A percentile compares a stretch with the other conserved stretches of the same genome.
phyloP scores from a whole-genome alignment of 2,113 vertebrate species.

The Carassius carassius region DNA sequence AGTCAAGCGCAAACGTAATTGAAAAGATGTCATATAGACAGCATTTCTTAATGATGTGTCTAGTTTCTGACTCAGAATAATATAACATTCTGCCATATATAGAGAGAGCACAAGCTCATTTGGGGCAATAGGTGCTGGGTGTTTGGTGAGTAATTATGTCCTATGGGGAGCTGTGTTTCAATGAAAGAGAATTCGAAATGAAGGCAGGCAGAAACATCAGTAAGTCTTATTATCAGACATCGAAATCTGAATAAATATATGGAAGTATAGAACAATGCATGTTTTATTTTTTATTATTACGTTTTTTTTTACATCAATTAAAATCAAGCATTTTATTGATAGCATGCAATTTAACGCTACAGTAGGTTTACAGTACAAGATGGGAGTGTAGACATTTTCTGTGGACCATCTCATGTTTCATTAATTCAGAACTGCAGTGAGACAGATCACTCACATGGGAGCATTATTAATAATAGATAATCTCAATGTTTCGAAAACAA shows the following conservation, averaged over 20 bases:
- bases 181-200: conserved; percentile 65
- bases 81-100: conserved; percentile 34
- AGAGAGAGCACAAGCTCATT: conserved; percentile 46
- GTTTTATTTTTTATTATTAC: not conserved
- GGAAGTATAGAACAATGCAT: not conserved
- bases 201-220: conserved; percentile 47
- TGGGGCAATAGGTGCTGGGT: conserved; percentile 53
- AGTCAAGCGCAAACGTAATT: conserved; percentile 15
- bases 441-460: conserved; percentile 47
- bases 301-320: not conserved
- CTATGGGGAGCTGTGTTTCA: conserved; percentile 60
- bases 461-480: conserved; percentile 53
- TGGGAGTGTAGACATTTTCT: not conserved
- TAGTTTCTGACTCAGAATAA: conserved; percentile 35
- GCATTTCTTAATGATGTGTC: conserved; percentile 46
- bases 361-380: conserved; percentile 31
- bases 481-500: conserved; percentile 53
- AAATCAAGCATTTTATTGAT: conserved; percentile 32
- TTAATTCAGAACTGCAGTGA: conserved; percentile 44
- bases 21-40: conserved; percentile 25
- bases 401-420: conserved; percentile 46
- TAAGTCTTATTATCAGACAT: conserved; percentile 40
- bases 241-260: not conserved
- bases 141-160: conserved; percentile 65
- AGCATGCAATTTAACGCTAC: not conserved